These are phyloP conservation scores for Acropora yongei DNA, from an alignment of 64 coral and sea anemone species.

Conservation along the genomic window DNA sequence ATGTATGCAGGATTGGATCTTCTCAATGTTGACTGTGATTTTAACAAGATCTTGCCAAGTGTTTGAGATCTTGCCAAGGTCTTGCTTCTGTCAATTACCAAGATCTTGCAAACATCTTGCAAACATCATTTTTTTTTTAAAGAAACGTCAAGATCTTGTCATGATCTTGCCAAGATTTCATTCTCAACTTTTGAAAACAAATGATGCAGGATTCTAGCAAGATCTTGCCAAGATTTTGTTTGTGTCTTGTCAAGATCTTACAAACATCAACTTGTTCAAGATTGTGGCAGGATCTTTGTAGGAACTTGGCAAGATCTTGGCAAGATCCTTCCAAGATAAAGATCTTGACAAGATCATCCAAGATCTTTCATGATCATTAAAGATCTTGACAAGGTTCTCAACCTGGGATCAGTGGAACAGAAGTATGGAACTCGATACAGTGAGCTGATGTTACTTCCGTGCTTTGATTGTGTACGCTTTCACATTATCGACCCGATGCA, in stretches of 20 bases:
- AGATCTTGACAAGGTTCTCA: constrained; percentile 19
- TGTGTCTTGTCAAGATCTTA: constrained; percentile 26
- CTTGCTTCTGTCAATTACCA: not conserved
- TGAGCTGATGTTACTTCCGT: constrained; percentile 45
- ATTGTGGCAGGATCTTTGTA: not conserved
- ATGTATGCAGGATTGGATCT: not conserved
- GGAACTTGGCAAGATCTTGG: not conserved
- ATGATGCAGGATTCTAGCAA: not conserved
- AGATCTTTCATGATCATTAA: constrained; percentile 18
- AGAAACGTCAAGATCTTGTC: not conserved
- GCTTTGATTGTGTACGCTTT: constrained; percentile 68
- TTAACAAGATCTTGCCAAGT: not conserved
- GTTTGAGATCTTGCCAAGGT: not conserved
- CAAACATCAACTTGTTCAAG: constrained; percentile 6
- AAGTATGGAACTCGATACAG: constrained; percentile 49
- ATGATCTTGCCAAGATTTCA: not conserved
- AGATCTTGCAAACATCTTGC: constrained; percentile 17
- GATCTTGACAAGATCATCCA: constrained; percentile 10
- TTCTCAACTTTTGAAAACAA: constrained; percentile 2
- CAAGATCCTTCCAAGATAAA: not conserved
- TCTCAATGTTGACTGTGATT: no score
- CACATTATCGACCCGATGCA: constrained; percentile 45
- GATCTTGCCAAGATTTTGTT: not conserved
- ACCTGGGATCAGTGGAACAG: constrained; percentile 2
- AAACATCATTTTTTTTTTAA: no score